A percentile compares a stretch with the other conserved stretches of the same genome.
These are phyloP conservation scores for Spisula solida DNA, from an alignment of 2,888 invertebrate species.

Conservation along the genomic window DNA sequence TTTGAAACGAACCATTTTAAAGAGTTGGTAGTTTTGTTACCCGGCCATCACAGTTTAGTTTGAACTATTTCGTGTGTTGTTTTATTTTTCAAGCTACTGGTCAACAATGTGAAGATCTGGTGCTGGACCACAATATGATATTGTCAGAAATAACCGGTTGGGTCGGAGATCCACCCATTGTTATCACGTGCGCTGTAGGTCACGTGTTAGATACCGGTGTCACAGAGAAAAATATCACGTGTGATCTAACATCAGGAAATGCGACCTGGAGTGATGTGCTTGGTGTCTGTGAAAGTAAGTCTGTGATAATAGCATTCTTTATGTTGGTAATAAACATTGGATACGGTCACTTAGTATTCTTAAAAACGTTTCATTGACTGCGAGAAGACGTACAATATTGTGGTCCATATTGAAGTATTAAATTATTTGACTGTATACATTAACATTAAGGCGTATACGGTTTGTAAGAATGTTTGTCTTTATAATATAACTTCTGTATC, in stretches of 20 bases:
- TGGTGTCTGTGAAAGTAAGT: slow-evolving; percentile 59
- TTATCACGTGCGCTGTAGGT: slow-evolving; percentile 47
- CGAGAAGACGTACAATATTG: too few species aligned
- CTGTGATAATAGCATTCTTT: neutral
- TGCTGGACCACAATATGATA: slow-evolving; percentile 31
- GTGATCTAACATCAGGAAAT: neutral
- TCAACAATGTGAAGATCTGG: slow-evolving; percentile 49
- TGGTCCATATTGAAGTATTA: neutral
- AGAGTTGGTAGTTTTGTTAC: too few species aligned
- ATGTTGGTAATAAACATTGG: too few species aligned
- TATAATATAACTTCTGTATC: too few species aligned
- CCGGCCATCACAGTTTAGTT: too few species aligned
- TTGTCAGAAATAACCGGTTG: slow-evolving; percentile 42
- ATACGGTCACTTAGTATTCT: too few species aligned
- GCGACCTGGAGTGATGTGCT: slow-evolving; percentile 50
- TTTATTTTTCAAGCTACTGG: neutral
- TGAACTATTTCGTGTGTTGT: too few species aligned
- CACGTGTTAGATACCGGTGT: slow-evolving; percentile 42
- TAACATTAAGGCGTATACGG: too few species aligned
- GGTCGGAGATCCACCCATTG: slow-evolving; percentile 47
- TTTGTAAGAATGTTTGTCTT: too few species aligned
- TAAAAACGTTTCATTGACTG: too few species aligned
- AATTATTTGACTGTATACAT: too few species aligned
- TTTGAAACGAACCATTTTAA: too few species aligned
- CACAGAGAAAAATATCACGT: slow-evolving; percentile 44